Evolutionary conservation across 30 jellyfish, hydroid and myxozoan genomes (phyloP), one percentile per base, ranked within the genome.

Genomic region (Nemopilema nomurai): DNA sequence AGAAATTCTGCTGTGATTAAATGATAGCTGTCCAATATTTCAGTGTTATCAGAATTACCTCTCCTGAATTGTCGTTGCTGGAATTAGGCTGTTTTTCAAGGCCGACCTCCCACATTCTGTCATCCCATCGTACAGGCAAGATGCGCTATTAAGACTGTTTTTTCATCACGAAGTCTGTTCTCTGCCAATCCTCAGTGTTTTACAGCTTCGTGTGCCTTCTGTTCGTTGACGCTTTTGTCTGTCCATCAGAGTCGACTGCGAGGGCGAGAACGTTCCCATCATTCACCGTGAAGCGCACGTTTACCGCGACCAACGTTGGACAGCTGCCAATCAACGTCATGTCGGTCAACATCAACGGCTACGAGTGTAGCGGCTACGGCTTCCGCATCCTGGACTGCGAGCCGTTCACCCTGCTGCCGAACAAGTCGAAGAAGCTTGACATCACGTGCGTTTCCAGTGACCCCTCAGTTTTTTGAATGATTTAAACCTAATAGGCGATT

Each of bases 211-310:
- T 41, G 57, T 13, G 9, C 13, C 13, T 41, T 41, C 13, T 13
- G 6, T 41, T 3, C 6, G 57, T 41, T 41, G 6, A 41, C 6
- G 13, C 57, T 41, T 41, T 41, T 20, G 24, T 80, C 3, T 30
- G 41, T 51, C 22, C 72, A 73, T 24, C 71, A 95, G 99, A 95
- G 72, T 82, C 97, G 21, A 95, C 99, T 23, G 94, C 99, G 20
- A 95, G 88, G 77, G 99, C 99, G 20, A 91, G 99, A 20, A 91
- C 91, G 51, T 95, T 77, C 83, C 99, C 99, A 8, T 95, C 99
- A 3, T 95, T 95, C 84, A 95, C 99, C 28, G 99, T 95, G 79
- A 95, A 95, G 77, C 77, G 99, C 57, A 85, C 97, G 13, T 95
- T 95, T 76, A 89, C 99, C 1, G 97, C 97, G 23, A 90, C 83